These are phyloP conservation scores for Poecilia picta DNA, from an alignment of 2,797 vertebrate species.

Conservation along the genomic window DNA sequence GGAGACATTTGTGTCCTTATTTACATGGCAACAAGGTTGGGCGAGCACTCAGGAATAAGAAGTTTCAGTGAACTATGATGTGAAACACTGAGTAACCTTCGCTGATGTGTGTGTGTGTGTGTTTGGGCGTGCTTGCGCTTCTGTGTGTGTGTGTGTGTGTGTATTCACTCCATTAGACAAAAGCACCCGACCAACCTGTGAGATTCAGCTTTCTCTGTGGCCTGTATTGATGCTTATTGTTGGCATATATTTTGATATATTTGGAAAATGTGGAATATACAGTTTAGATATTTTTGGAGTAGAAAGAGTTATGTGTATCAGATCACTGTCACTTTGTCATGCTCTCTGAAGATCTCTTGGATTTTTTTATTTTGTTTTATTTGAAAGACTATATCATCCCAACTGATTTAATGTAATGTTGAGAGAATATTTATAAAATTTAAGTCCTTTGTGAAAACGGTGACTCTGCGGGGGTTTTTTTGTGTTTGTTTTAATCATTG, in stretches of 20 bases:
- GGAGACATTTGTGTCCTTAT: constrained; percentile 44
- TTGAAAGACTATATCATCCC: constrained; percentile 76
- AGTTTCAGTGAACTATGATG: constrained; percentile 17
- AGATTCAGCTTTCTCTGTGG: constrained; percentile 71
- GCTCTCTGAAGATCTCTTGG: constrained; percentile 66
- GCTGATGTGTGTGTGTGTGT: not conserved
- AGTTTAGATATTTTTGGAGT: constrained; percentile 81
- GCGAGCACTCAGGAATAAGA: constrained; percentile 22
- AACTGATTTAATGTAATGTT: constrained; percentile 82
- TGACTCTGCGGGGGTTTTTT: constrained; percentile 39
- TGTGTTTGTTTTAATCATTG: constrained; percentile 3
- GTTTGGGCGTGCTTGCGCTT: not conserved
- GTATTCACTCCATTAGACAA: constrained; percentile 31
- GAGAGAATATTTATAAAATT: constrained; percentile 84
- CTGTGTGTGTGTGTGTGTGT: not conserved
- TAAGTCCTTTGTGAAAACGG: constrained; percentile 79
- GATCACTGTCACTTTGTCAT: constrained; percentile 78
- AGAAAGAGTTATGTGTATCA: constrained; percentile 74
- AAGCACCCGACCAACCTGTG: constrained; percentile 56
- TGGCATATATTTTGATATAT: constrained; percentile 79
- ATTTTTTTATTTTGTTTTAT: constrained; percentile 35
- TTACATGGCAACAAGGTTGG: constrained; percentile 33
- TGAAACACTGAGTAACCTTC: constrained; percentile 44
- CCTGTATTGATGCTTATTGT: constrained; percentile 75
- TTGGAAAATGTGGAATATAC: constrained; percentile 54